A percentile compares a stretch with the other conserved stretches of the same genome.
Evolutionary conservation across 2,113 vertebrate species (phyloP).

Genomic region (Fulica atra): DNA sequence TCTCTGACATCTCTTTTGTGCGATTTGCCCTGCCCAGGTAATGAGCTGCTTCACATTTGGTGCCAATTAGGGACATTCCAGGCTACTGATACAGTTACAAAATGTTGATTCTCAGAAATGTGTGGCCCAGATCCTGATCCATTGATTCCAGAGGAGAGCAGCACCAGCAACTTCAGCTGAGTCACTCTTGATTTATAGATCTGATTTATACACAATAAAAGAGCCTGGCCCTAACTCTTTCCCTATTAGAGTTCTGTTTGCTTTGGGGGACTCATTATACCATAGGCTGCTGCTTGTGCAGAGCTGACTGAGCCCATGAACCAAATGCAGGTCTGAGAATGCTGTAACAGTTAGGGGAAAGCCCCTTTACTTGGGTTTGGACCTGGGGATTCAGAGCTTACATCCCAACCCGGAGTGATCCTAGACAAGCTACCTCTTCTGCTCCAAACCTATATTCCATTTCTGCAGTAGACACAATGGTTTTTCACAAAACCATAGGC

Average conservation of each 20-base stretch:
- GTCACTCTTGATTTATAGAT: neutral
- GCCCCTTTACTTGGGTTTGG: neutral
- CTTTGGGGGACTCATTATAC: neutral
- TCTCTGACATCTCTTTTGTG: neutral
- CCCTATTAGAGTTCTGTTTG: neutral
- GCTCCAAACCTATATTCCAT: neutral
- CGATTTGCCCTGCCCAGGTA: slow-evolving; percentile 9
- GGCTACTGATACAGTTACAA: neutral
- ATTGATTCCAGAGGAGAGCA: neutral
- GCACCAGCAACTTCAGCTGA: neutral
- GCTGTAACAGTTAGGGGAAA: neutral
- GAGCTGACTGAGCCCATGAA: neutral
- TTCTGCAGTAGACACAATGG: neutral
- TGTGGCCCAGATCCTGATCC: neutral
- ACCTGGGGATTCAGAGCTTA: neutral
- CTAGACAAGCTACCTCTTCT: neutral
- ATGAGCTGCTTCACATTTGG: slow-evolving; percentile 38
- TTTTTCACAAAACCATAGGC: neutral
- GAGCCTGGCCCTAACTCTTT: neutral
- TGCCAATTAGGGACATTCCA: slow-evolving; percentile 41
- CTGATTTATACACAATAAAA: neutral
- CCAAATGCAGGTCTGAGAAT: neutral
- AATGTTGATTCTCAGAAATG: neutral
- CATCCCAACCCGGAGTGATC: neutral
- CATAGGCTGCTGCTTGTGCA: neutral